Evolutionary conservation across 1,140 invertebrate species (phyloP).

Genomic region (Drosophila nasuta): DNA sequence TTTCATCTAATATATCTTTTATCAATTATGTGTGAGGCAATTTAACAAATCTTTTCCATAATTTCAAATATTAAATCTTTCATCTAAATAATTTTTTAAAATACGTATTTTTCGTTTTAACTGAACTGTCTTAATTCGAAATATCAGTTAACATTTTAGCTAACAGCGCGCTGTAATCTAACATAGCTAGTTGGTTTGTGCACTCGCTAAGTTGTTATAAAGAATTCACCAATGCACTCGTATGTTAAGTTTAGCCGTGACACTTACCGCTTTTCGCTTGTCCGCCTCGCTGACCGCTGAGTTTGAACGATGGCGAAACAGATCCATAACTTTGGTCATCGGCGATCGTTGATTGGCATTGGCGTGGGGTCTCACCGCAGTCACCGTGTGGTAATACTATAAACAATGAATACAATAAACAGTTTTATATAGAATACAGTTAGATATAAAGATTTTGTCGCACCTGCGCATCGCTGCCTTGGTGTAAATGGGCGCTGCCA

Average conservation of each 20-base stretch:
- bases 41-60: no score
- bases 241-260: constrained; percentile 20
- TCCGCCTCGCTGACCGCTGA: constrained; percentile 89
- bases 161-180: constrained; percentile 6
- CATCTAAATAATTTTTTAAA: no score
- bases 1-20: no score
- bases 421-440: background rate
- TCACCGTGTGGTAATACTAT: constrained; percentile 89
- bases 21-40: no score
- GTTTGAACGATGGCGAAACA: constrained; percentile 93
- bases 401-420: background rate
- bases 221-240: constrained; percentile 3
- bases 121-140: background rate
- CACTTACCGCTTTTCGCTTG: constrained; percentile 91
- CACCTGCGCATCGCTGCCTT: constrained; percentile 86
- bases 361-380: constrained; percentile 85
- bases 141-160: background rate
- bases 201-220: background rate
- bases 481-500: constrained; percentile 88
- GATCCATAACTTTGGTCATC: constrained; percentile 95
- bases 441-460: background rate
- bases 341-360: constrained; percentile 87
- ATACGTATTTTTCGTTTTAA: background rate
- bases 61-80: no score
- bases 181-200: constrained; percentile 27